A percentile compares a stretch with the other conserved stretches of the same genome.
Evolutionary conservation across 2,797 vertebrate genomes (phyloP).

Genomic region (Cryptoprocta ferox): DNA sequence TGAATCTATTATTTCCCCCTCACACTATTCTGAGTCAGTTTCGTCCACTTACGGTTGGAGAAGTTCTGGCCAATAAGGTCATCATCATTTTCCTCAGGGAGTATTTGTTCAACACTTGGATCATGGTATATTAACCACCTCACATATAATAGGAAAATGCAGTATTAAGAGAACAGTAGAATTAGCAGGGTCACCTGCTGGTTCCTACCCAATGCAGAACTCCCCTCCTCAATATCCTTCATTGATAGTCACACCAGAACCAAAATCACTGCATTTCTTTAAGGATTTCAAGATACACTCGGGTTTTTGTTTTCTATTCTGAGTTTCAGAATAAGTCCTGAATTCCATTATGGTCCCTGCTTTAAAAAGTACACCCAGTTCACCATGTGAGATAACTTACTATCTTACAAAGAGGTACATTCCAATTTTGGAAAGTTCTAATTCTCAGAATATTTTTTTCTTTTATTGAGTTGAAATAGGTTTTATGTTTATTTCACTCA

Average conservation of each 20-base stretch:
- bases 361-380: neutral
- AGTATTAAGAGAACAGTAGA: neutral
- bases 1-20: neutral
- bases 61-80: neutral
- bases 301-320: neutral
- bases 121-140: neutral
- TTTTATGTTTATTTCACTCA: constrained; percentile 18
- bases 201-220: neutral
- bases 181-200: neutral
- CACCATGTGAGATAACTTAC: neutral
- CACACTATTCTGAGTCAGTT: neutral
- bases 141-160: neutral
- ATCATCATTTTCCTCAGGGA: neutral
- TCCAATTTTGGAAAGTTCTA: neutral
- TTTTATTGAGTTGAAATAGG: neutral
- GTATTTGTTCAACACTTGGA: neutral
- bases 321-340: neutral
- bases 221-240: neutral
- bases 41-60: neutral
- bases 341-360: neutral
- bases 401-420: neutral
- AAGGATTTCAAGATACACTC: neutral
- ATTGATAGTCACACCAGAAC: neutral
- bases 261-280: neutral
- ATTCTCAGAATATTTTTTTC: neutral